These are phyloP conservation scores for Bombus waltoni DNA, from an alignment of 1,140 invertebrate genomes.

Conservation along the genomic window DNA sequence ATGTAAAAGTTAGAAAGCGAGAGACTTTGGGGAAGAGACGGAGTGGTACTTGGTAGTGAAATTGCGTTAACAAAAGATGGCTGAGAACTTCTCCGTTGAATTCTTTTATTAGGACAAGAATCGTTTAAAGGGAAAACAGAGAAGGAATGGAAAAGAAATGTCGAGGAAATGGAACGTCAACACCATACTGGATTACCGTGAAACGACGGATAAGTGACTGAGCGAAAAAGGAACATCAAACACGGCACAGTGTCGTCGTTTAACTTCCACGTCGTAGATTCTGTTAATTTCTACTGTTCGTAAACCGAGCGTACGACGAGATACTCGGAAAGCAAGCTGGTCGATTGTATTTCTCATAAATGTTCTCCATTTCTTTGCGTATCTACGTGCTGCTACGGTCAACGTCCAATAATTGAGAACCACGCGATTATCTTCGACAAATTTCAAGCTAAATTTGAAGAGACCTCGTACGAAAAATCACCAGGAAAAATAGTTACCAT, in stretches of 20 bases:
- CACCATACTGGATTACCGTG: conserved; percentile 1
- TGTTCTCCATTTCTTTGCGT: too few relatives aligned
- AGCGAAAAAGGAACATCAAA: neutral
- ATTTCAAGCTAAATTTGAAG: too few relatives aligned
- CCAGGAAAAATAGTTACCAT: conserved; percentile 53
- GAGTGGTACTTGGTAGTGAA: neutral
- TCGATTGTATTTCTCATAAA: too few relatives aligned
- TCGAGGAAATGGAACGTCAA: conserved; percentile 31
- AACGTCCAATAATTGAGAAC: too few relatives aligned
- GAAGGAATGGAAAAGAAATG: conserved; percentile 17
- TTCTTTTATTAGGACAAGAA: neutral
- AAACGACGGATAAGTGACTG: neutral
- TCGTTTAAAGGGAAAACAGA: conserved; percentile 7
- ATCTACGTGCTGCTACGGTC: too few relatives aligned
- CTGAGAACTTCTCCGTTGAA: neutral
- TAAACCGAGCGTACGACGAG: too few relatives aligned
- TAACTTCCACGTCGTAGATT: neutral
- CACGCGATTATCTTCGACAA: too few relatives aligned
- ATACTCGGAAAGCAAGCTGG: too few relatives aligned
- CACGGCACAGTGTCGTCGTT: too few relatives aligned
- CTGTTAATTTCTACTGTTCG: neutral
- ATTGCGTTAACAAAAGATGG: neutral
- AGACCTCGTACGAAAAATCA: neutral
- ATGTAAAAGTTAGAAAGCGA: neutral
- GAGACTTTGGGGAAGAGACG: neutral